Conservation (phyloP, 2,888 invertebrate species). For the Ethmia dodecea region DNA sequence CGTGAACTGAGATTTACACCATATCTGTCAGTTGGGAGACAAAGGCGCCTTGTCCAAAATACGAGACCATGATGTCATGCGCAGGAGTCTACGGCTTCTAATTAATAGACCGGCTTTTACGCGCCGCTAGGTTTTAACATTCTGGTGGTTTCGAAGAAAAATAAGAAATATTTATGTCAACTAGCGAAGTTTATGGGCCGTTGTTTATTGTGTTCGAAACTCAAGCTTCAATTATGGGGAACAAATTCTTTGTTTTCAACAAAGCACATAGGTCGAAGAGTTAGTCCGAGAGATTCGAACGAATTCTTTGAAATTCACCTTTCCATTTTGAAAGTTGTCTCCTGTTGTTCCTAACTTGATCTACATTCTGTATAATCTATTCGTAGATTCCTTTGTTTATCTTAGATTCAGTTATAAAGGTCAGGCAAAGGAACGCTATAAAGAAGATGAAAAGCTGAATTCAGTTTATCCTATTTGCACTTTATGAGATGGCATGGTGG, state of each 20-base stretch:
- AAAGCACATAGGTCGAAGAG: constrained; percentile 32
- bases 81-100: constrained; percentile 36
- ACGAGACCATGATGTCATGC: constrained; percentile 64
- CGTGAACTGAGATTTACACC: constrained; percentile 63
- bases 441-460: too few relatives aligned
- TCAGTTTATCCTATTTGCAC: too few relatives aligned
- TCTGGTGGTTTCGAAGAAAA: constrained; percentile 54
- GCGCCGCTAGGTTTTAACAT: constrained; percentile 40
- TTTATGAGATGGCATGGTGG: too few relatives aligned
- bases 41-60: constrained; percentile 62
- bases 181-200: constrained; percentile 45
- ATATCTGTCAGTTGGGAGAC: constrained; percentile 58
- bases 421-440: too few relatives aligned
- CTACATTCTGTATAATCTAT: constrained; percentile 1
- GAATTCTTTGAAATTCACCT: constrained; percentile 20
- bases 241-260: constrained; percentile 52
- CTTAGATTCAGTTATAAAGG: too few relatives aligned
- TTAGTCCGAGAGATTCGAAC: constrained; percentile 22
- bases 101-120: constrained; percentile 63
- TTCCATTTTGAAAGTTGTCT: constrained; percentile 8
- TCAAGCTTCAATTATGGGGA: constrained; percentile 36
- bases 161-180: constrained; percentile 52
- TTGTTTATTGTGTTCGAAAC: constrained; percentile 50
- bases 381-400: not conserved
- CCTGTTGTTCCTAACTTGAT: constrained; percentile 18